Conservation (phyloP, 2,888 invertebrate genomes). For the Philopedon plagiatum region DNA sequence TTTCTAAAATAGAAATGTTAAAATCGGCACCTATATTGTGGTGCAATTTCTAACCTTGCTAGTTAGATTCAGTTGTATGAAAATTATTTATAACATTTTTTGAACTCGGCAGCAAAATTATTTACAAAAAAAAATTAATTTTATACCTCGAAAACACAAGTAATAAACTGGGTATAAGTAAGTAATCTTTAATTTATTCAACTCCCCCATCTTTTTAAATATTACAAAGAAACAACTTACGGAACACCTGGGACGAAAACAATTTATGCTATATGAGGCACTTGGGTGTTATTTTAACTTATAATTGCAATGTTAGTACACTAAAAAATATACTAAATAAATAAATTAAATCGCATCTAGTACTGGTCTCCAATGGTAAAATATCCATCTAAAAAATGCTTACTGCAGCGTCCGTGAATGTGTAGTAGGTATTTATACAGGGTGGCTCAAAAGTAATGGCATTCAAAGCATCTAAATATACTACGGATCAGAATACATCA, state of each 20-base stretch:
- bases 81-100: no score
- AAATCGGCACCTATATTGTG: no score
- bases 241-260: conserved; percentile 1
- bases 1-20: no score
- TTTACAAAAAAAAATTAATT: no score
- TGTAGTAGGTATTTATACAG: not conserved
- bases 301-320: conserved; percentile 58
- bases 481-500: no score
- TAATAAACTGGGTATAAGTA: no score
- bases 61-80: no score
- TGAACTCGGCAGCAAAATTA: no score
- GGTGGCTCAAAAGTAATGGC: no score
- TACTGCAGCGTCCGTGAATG: not conserved
- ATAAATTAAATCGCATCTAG: conserved; percentile 38
- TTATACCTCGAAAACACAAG: no score
- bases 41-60: no score
- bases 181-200: not conserved
- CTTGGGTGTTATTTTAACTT: conserved; percentile 59
- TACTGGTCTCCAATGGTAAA: conserved; percentile 16
- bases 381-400: conserved; percentile 5
- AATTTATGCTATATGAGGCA: conserved; percentile 52
- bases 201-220: not conserved
- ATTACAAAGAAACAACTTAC: conserved; percentile 1
- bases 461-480: no score
- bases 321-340: conserved; percentile 12